Evolutionary conservation across 1,140 invertebrate genomes (phyloP), one percentile per base, ranked within the genome.

Genomic region (Drosophila tristis): DNA sequence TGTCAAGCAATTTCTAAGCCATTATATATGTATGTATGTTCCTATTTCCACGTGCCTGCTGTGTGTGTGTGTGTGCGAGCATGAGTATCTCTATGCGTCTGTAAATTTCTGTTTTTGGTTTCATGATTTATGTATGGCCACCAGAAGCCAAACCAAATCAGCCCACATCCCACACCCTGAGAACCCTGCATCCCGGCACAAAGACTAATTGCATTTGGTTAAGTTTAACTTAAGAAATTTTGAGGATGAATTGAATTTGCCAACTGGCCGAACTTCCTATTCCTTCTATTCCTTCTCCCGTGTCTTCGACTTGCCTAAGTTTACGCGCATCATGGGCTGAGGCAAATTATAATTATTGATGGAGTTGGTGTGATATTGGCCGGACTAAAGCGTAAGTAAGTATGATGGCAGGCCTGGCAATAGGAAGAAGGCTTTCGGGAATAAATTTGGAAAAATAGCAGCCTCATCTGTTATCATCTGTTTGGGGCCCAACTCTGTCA

Each of bases 1-100:
- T 72, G 78, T 80, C 78, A 80, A 81, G 78, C 78, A 56, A 80
- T 76, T 80, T 77, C 78, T 73, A 82, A 75, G 60, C 74, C 74
- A 82, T 82, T 82, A 82, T 82, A 76, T 68, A 81, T 74, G 79
- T 68, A 81, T 74, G 79, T 53, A 60, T 39, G 35, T 39, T 39
- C 55, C 55, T 51, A 73, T 59, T 65, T 60, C 59, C 62, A 66
- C 68, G 66, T 74, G 47, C 55, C 35, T 51, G 59, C 20, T 68
- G 29, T 9, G 31, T 57, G 54, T 43, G 29, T 44, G 29, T 57
- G 35, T 64, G 42, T 72, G 39, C 26, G 53, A 26, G 31, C 42
- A 35, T 56, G 47, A 26, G 23, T 70, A 48, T 65, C 50, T 47
- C 29, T 65, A 42, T 50, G 53, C 62, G 79, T 75, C 79, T 84